Percentiles rank a stretch among this genome's conserved stretches.
Evolutionary conservation across 2,797 vertebrate species (phyloP).

Genomic region (Streptopelia turtur): DNA sequence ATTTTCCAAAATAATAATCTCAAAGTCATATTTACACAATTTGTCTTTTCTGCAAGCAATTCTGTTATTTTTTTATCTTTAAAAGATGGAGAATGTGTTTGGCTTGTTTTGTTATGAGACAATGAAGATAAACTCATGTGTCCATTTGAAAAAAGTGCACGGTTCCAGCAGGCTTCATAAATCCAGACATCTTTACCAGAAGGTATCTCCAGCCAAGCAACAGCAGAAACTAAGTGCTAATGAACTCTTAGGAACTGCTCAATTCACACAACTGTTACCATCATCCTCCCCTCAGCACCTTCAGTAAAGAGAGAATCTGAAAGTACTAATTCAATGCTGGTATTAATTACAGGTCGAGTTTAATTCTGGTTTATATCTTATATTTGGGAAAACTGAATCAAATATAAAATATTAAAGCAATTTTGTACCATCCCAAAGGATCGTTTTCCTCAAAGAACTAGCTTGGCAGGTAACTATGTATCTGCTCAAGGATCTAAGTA

Average conservation of each 20-base stretch:
- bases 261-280: not conserved
- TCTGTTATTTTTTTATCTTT: not conserved
- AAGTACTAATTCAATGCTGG: not conserved
- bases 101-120: not conserved
- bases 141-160: not conserved
- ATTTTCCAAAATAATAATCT: not conserved
- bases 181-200: not conserved
- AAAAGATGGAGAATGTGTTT: not conserved
- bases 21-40: not conserved
- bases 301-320: not conserved
- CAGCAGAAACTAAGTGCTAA: not conserved
- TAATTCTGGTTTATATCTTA: not conserved
- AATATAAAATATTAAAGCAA: not conserved
- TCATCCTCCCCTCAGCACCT: not conserved
- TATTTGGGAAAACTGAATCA: not conserved
- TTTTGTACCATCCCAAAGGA: not conserved
- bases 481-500: not conserved
- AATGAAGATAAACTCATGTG: not conserved
- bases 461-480: fast-evolving
- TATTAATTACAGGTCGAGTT: not conserved
- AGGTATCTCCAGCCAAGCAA: not conserved
- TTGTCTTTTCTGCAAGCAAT: not conserved
- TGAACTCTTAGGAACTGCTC: not conserved
- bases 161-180: not conserved
- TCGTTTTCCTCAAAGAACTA: not conserved